Conservation (phyloP, 2,888 invertebrate species). For the Dryobotodes eremita region DNA sequence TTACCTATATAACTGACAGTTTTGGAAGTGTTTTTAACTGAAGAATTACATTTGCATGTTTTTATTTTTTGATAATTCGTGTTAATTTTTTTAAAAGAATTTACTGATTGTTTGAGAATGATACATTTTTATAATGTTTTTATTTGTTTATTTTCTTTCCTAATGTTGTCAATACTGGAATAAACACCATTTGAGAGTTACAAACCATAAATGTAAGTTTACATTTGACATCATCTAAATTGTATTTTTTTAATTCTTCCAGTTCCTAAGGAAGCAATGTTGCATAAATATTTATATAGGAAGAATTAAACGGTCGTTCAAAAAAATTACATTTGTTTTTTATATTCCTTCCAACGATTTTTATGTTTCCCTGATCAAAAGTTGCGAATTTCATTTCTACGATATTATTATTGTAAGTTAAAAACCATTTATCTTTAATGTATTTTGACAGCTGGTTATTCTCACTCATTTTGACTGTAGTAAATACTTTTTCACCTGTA, state of each 20-base stretch:
- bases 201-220: slow-evolving; percentile 6
- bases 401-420: not conserved
- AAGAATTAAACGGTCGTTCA: slow-evolving; percentile 8
- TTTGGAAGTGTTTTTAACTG: not conserved
- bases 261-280: not conserved
- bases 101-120: not conserved
- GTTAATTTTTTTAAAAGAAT: not conserved
- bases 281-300: not conserved
- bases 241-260: not conserved
- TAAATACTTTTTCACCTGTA: slow-evolving; percentile 8
- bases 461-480: not conserved
- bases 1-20: not conserved
- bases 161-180: slow-evolving; percentile 4
- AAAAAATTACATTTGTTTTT: not conserved
- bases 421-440: not conserved
- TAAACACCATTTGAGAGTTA: slow-evolving; percentile 5
- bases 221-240: not conserved
- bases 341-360: slow-evolving; percentile 4
- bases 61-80: not conserved
- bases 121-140: too few species aligned
- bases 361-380: not conserved
- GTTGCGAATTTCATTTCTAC: slow-evolving; percentile 1
- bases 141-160: not conserved
- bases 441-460: not conserved
- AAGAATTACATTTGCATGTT: not conserved